These are phyloP conservation scores for Acheta domesticus DNA, from an alignment of 2,888 invertebrate genomes.

Conservation along the genomic window DNA sequence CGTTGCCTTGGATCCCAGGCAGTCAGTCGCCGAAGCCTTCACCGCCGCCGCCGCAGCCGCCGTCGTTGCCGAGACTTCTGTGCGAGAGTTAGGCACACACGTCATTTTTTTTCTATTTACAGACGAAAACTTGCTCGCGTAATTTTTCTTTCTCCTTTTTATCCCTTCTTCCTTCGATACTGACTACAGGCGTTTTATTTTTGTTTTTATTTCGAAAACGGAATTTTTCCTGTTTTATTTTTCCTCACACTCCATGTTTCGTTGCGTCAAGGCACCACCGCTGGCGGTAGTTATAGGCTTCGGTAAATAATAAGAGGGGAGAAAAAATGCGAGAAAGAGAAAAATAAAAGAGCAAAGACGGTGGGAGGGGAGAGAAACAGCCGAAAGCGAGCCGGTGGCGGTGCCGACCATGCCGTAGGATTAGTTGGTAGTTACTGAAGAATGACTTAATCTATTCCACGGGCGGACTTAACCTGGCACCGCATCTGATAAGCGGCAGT, in stretches of 20 bases:
- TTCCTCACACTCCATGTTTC: neutral
- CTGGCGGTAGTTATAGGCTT: neutral
- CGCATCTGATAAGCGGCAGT: neutral
- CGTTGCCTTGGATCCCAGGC: neutral
- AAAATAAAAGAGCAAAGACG: neutral
- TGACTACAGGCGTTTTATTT: neutral
- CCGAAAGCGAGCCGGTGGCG: neutral
- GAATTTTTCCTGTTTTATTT: neutral
- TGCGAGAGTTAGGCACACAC: neutral
- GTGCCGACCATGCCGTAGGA: neutral
- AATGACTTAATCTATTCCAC: neutral
- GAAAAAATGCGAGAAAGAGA: neutral
- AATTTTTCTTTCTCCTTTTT: neutral
- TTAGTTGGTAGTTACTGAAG: neutral
- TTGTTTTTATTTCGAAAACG: neutral
- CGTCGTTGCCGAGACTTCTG: neutral
- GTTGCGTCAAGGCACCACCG: neutral
- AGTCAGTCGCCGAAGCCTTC: neutral
- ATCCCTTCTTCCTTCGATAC: neutral
- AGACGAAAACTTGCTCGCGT: neutral
- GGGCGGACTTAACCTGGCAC: neutral
- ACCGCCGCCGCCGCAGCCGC: neutral
- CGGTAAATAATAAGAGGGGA: conserved; percentile 4
- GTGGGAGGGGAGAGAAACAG: neutral
- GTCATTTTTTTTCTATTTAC: too few species aligned